A percentile compares a stretch with the other conserved stretches of the same genome.
These are phyloP conservation scores for Tipula unca DNA, from an alignment of 2,888 invertebrate species.

Conservation along the genomic window DNA sequence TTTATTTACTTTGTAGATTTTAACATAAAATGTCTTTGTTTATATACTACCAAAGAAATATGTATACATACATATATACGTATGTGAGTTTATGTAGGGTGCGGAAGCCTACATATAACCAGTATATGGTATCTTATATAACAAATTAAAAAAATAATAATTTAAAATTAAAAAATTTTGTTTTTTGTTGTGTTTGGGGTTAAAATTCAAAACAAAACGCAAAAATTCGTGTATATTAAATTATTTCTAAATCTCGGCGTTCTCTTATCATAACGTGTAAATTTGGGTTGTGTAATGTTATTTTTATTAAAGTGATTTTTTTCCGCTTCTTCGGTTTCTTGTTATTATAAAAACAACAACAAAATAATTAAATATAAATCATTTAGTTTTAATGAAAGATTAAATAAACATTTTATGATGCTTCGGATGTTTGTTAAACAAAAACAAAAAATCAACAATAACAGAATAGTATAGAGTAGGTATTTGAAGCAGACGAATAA, in stretches of 20 bases:
- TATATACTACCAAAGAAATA: not conserved
- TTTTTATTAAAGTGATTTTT: not conserved
- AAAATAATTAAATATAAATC: not conserved
- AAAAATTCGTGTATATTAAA: not conserved
- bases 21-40: not conserved
- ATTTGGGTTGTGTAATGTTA: not conserved
- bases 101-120: not conserved
- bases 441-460: not conserved
- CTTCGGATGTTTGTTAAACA: not conserved
- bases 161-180: conserved; percentile 27
- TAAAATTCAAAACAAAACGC: not conserved
- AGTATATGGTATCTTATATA: not conserved
- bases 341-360: not conserved
- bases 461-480: not conserved
- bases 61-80: not conserved
- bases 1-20: not conserved
- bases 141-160: not conserved
- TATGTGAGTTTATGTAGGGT: not conserved
- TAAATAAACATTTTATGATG: not conserved
- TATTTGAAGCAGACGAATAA: not conserved
- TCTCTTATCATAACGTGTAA: not conserved
- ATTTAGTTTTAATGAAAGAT: not conserved
- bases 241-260: not conserved
- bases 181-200: conserved; percentile 26
- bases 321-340: not conserved